phyloP scores from a whole-genome alignment of 2,113 vertebrate species.

The Tursiops truncatus region DNA sequence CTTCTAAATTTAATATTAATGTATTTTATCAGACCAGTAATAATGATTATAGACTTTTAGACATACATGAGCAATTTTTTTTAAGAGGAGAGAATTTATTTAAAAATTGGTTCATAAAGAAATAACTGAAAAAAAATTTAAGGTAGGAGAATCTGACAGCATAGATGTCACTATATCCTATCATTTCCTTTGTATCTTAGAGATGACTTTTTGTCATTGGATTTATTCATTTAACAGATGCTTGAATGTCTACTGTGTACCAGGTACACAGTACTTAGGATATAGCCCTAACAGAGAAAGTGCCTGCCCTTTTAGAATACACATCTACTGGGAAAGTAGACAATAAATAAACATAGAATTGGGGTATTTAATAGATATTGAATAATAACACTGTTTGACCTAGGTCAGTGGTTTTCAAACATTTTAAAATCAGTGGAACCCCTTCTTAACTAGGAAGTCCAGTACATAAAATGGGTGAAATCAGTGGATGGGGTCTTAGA shows the following conservation, averaged over 20 bases:
- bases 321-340: background rate
- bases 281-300: background rate
- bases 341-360: background rate
- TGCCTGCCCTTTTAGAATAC: background rate
- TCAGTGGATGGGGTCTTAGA: background rate
- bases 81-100: conserved; percentile 17
- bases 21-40: conserved; percentile 15
- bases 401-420: background rate
- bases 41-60: conserved; percentile 22
- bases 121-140: background rate
- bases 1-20: conserved; percentile 25
- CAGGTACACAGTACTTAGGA: background rate
- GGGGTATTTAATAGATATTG: background rate
- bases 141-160: background rate
- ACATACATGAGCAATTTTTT: background rate
- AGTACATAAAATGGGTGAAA: background rate
- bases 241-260: background rate
- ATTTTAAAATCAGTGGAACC: background rate
- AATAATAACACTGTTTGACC: background rate
- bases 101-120: conserved; percentile 42
- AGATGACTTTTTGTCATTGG: background rate
- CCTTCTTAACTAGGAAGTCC: background rate
- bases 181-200: conserved; percentile 5
- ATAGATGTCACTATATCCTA: background rate
- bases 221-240: conserved; percentile 26